phyloP scores from a whole-genome alignment of 2,113 vertebrate genomes.

The Labrus mixtus region DNA sequence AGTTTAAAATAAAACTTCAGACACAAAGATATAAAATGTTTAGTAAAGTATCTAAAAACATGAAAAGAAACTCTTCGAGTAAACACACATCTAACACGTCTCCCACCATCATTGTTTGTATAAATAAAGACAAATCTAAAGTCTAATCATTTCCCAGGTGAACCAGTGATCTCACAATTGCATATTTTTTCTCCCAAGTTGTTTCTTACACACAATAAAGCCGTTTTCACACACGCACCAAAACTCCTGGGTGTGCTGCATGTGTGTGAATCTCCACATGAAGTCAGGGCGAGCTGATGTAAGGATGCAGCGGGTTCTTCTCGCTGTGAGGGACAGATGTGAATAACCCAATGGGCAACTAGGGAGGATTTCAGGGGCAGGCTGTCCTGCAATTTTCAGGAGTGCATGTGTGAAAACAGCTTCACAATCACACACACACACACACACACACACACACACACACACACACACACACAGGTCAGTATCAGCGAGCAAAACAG shows the following conservation, averaged over 20 bases:
- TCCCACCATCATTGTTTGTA: conserved; percentile 41
- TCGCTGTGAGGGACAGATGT: too few relatives aligned
- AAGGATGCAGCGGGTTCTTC: too few relatives aligned
- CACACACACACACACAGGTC: not conserved
- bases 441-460: conserved; percentile 7
- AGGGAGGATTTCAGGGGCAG: too few relatives aligned
- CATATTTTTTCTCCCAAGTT: conserved; percentile 39
- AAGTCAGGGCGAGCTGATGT: too few relatives aligned
- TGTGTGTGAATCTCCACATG: too few relatives aligned
- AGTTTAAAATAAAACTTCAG: not conserved
- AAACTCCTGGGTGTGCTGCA: too few relatives aligned
- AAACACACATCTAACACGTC: not conserved
- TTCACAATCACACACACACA: not conserved
- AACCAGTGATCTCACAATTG: conserved; percentile 42
- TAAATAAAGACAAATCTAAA: conserved; percentile 54
- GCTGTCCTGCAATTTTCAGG: too few relatives aligned
- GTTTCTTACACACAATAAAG: not conserved
- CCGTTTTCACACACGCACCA: too few relatives aligned
- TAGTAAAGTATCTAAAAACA: conserved; percentile 7
- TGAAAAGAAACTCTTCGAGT: not conserved
- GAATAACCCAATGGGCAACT: too few relatives aligned
- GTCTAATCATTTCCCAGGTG: conserved; percentile 26
- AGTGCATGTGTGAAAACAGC: too few relatives aligned
- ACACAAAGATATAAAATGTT: conserved; percentile 6
- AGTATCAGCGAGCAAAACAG: too few relatives aligned